Evolutionary conservation across 2,888 invertebrate genomes (phyloP), one percentile per base, ranked within the genome.

Genomic region (Bombylius discolor): DNA sequence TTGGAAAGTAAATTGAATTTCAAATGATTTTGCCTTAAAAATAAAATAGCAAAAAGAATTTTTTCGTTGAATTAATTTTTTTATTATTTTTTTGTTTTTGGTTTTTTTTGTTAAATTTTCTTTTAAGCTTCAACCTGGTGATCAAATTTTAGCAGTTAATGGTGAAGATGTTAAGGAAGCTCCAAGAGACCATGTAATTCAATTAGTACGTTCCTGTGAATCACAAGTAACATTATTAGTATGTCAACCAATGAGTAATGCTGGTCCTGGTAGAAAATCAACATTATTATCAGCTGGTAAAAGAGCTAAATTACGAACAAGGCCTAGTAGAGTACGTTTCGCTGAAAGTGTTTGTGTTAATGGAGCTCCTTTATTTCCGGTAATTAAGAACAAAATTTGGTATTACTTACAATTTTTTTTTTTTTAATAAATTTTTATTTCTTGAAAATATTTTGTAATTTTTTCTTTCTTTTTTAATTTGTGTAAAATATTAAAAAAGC

Each of bases 261-360:
- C 56, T 33, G 67, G 68, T 34, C 70, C 74, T 1, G 80, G 81
- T 31, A 74, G 84, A 53, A 86, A 91, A 68, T 92, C 92, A 1
- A 91, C 92, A 1, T 75, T 94, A 45, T 78, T 94, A 49, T 91
- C 91, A 3, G 90, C 91, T 1, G 89, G 89, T 13, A 92, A 93
- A 73, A 81, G 90, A 59, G 92, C 91, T 6, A 79, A 87, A 65
- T 76, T 93, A 58, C 81, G 86, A 61, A 83, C 83, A 45, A 82
- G 90, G 66, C 93, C 92, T 0, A 87, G 87, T 36, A 78, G 90
- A 60, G 93, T 94, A 0, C 76, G 93, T 52, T 94, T 94, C 68
- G 92, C 93, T 1, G 92, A 93, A 69, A 89, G 89, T 47, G 89
- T 91, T 39, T 87, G 88, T 68, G 81, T 90, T 57, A 90, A 90